These are phyloP conservation scores for Ctenicera cuprea DNA, from an alignment of 2,888 invertebrate species.

Conservation along the genomic window DNA sequence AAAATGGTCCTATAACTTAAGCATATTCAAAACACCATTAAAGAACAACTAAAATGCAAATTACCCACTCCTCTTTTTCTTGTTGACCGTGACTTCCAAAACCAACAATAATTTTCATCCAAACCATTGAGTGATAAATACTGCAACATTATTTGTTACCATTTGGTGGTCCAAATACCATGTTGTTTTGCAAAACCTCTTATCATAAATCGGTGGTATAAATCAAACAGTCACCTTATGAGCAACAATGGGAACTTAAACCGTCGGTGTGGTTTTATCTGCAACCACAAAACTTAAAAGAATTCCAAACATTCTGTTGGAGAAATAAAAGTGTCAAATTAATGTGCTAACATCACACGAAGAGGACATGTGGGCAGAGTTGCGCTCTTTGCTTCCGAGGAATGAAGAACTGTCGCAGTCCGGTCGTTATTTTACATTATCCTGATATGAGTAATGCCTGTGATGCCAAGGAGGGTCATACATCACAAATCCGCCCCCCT, in stretches of 20 bases:
- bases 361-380: slow-evolving; percentile 25
- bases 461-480: slow-evolving; percentile 27
- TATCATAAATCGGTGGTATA: slow-evolving; percentile 21
- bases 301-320: slow-evolving; percentile 40
- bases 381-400: slow-evolving; percentile 10
- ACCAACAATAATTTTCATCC: no score
- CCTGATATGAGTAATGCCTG: slow-evolving; percentile 42
- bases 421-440: slow-evolving; percentile 33
- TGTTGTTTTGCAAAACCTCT: neutral
- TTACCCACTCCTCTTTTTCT: no score
- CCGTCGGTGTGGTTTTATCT: slow-evolving; percentile 21
- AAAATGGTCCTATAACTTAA: no score
- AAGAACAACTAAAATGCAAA: no score
- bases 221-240: slow-evolving; percentile 31
- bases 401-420: slow-evolving; percentile 29
- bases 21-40: no score
- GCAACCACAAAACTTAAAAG: slow-evolving; percentile 27
- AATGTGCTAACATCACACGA: slow-evolving; percentile 41
- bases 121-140: no score
- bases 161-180: slow-evolving; percentile 5
- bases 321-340: slow-evolving; percentile 45
- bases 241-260: slow-evolving; percentile 9
- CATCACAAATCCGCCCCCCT: slow-evolving; percentile 43
- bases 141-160: neutral
- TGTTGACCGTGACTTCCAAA: no score